Base-by-base conservation (phyloP, 2,113 vertebrate species). In the Lycaon pictus region DNA sequence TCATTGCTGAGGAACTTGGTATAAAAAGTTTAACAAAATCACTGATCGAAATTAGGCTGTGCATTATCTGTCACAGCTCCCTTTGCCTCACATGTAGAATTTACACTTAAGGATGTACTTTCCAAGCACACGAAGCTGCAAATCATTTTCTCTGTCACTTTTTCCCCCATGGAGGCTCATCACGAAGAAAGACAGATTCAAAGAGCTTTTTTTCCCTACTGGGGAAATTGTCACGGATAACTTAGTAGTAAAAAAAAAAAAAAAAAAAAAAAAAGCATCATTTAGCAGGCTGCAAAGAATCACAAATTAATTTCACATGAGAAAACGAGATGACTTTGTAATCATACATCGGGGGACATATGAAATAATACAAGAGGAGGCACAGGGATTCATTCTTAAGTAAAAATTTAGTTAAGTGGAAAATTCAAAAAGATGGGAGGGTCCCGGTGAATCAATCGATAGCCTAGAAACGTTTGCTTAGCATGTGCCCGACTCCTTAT, bases 281-380 rank as follows among this genome's bases (percentile, higher is more conserved):
- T 89, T 87, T 95, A 97, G 87, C 55, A 60, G 93, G 95, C 95
- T 60, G 97, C 87, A 90, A 93, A 93, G 93, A 95, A 85, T 80
- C 96, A 82, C 89, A 96, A 87, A 95, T 97, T 96, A 96, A 97
- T 93, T 92, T 95, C 96, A 98, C 62, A 95, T 53, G 93, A 97
- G 67, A 96, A 93, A 96, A 93, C 0, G 7, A 97, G 86, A 0
- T 87, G 92, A 92, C 80, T 96, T 82, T 93, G 60, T 93, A 95
- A 97, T 92, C 89, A 95, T 11, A 94, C 72, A 93, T 93, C 81
- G 86, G 76, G 93, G 67, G 72, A 96, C 95, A 96, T 92, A 90
- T 25, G 85, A 97, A 95, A 95, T 96, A 92, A 96, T 85, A 91
- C 25, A 86, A 88, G 77, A 96, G 72, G 76, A 94, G 17, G 35